Conservation (phyloP, 2,797 vertebrate genomes). For the Emys orbicularis region DNA sequence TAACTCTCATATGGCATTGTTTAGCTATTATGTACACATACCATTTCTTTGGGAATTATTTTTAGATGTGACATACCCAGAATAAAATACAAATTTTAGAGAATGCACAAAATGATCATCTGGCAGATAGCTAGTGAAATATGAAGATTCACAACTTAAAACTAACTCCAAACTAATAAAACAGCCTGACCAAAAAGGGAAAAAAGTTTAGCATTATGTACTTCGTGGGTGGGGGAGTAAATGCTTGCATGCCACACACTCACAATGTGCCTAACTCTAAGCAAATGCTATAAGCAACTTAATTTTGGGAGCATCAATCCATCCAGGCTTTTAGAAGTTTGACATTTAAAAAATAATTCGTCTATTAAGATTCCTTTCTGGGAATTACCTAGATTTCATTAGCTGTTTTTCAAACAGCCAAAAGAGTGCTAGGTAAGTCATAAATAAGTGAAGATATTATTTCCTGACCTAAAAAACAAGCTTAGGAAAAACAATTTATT, state of each 20-base stretch:
- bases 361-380: background rate
- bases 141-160: background rate
- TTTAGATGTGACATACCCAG: background rate
- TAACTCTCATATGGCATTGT: background rate
- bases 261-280: background rate
- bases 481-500: background rate
- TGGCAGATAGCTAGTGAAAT: background rate
- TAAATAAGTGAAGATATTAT: background rate
- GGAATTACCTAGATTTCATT: background rate
- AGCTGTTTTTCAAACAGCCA: background rate
- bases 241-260: background rate
- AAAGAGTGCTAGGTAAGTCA: background rate
- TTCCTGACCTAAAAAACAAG: background rate
- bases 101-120: background rate
- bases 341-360: background rate
- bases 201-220: background rate
- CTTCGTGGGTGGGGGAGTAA: background rate
- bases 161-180: background rate
- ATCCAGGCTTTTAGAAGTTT: background rate
- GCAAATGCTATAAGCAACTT: background rate
- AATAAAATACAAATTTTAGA: background rate
- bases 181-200: background rate
- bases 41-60: background rate
- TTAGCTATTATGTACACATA: conserved; percentile 4
- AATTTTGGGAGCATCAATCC: background rate